phyloP scores from a whole-genome alignment of 2,888 invertebrate species.

The Exephanes ischioxanthus region DNA sequence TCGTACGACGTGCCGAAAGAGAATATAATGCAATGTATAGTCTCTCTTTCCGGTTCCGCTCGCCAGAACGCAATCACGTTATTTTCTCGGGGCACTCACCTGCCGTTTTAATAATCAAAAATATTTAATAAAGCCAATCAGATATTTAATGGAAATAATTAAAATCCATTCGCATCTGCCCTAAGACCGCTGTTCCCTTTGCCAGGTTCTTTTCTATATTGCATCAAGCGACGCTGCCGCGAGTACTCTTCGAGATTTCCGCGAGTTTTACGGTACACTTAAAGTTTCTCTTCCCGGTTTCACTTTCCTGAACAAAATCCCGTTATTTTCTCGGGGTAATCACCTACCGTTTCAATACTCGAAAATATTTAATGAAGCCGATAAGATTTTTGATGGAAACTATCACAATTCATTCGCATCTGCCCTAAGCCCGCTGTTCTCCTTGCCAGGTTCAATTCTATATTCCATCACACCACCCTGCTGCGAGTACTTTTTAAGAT shows the following conservation, averaged over 20 bases:
- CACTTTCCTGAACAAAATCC: background rate
- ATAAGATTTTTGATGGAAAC: too few relatives aligned
- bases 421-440: too few relatives aligned
- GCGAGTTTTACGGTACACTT: conserved; percentile 60
- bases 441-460: too few relatives aligned
- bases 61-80: background rate
- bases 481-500: too few relatives aligned
- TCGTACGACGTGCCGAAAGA: too few relatives aligned
- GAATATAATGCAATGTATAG: background rate
- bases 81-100: background rate
- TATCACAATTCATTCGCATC: too few relatives aligned
- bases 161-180: conserved; percentile 1
- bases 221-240: too few relatives aligned
- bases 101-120: background rate
- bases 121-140: background rate
- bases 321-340: background rate
- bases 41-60: background rate
- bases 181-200: background rate
- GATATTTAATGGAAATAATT: conserved; percentile 14
- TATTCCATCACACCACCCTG: too few relatives aligned
- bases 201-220: conserved; percentile 20
- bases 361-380: background rate
- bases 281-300: background rate
- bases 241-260: conserved; percentile 68
- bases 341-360: background rate